A percentile compares a stretch with the other conserved stretches of the same genome.
Conservation (phyloP, 2,797 vertebrate genomes). For the Halcyon chelicuti region DNA sequence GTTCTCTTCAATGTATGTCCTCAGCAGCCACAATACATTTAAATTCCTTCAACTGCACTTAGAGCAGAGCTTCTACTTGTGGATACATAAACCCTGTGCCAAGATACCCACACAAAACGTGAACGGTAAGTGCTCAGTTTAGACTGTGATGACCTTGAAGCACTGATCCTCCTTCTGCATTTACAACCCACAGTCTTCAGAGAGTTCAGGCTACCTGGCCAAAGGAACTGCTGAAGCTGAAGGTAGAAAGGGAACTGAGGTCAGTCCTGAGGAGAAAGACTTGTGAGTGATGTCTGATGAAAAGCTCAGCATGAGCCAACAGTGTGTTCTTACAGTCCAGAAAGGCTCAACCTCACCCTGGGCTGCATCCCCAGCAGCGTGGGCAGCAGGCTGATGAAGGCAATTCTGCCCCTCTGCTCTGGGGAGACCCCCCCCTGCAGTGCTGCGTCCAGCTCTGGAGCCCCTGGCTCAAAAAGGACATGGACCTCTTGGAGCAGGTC, state of each 20-base stretch:
- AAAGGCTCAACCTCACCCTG: neutral
- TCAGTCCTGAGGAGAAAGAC: neutral
- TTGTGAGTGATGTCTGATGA: neutral
- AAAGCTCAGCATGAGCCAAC: neutral
- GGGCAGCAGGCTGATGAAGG: too few species aligned
- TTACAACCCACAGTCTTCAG: neutral
- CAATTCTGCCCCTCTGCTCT: too few species aligned
- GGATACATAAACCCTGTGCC: neutral
- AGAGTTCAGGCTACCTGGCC: neutral
- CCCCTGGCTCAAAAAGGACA: neutral
- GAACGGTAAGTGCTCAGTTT: neutral
- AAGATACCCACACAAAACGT: fast-evolving
- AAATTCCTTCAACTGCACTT: neutral
- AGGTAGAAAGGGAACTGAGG: neutral
- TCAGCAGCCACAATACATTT: neutral
- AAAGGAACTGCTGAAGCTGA: neutral
- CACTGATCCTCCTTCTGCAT: neutral
- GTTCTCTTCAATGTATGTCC: neutral
- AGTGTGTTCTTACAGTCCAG: neutral
- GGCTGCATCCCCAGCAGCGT: too few species aligned
- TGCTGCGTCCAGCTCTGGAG: neutral
- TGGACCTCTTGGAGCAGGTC: neutral
- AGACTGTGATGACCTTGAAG: fast-evolving
- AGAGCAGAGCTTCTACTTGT: neutral
- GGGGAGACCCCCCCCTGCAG: too few species aligned